Conservation (phyloP, 2,888 invertebrate genomes). For the Lydus trimaculatus region DNA sequence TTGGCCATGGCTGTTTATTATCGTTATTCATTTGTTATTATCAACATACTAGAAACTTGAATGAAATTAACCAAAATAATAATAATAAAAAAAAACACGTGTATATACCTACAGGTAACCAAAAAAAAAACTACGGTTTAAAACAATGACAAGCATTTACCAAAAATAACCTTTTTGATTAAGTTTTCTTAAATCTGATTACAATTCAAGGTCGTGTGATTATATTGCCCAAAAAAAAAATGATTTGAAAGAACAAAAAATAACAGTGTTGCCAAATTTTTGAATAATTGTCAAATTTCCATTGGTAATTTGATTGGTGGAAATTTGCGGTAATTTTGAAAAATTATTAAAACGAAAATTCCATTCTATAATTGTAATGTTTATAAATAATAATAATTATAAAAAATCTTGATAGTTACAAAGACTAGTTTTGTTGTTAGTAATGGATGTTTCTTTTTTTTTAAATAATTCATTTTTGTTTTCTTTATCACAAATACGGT, state of each 20-base stretch:
- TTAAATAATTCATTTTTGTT: too few species aligned
- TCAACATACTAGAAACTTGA: too few species aligned
- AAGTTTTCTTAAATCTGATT: not conserved
- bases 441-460: not conserved
- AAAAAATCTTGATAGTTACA: constrained; percentile 1
- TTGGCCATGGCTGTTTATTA: not conserved
- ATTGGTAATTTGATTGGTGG: not conserved
- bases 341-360: constrained; percentile 1
- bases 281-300: not conserved
- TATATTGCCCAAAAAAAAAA: not conserved
- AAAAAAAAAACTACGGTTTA: not conserved
- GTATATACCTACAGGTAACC: too few species aligned
- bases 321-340: not conserved
- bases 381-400: not conserved
- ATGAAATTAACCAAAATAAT: too few species aligned
- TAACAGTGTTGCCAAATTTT: not conserved
- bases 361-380: not conserved
- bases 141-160: not conserved
- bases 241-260: not conserved
- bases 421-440: not conserved
- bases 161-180: not conserved
- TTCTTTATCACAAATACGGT: not conserved
- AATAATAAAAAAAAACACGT: too few species aligned
- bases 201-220: constrained; percentile 1
- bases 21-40: not conserved